Evolutionary conservation across 2,797 vertebrate species (phyloP).

Genomic region (Austrolebias charrua): DNA sequence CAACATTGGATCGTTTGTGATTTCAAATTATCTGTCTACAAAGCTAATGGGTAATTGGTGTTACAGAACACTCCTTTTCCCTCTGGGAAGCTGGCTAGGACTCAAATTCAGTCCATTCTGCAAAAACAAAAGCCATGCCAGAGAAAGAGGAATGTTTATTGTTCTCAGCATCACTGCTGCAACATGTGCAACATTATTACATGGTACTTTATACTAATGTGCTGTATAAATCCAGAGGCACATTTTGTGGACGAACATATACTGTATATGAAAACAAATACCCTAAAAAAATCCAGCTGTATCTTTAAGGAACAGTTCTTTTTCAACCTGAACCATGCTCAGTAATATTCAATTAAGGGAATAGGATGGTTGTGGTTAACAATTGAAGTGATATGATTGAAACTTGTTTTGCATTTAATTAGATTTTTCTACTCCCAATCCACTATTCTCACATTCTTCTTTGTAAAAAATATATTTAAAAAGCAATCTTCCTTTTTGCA

Average conservation of each 20-base stretch:
- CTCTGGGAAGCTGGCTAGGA: conserved; percentile 14
- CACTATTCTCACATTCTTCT: neutral
- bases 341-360: neutral
- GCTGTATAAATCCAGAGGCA: too few relatives aligned
- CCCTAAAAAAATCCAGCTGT: too few relatives aligned
- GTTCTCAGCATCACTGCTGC: neutral
- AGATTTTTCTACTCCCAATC: neutral
- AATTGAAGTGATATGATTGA: neutral
- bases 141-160: neutral
- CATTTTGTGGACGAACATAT: too few relatives aligned
- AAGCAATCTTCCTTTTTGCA: neutral
- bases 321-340: too few relatives aligned
- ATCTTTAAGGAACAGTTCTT: neutral
- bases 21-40: conserved; percentile 21
- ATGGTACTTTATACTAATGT: too few relatives aligned
- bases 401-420: neutral
- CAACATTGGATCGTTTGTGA: conserved; percentile 28
- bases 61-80: conserved; percentile 12
- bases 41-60: conserved; percentile 27
- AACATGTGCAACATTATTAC: neutral
- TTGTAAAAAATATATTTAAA: neutral
- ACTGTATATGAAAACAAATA: too few relatives aligned
- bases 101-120: conserved; percentile 31
- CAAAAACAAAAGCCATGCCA: conserved; percentile 9
- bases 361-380: neutral